Evolutionary conservation across 2,113 vertebrate species (phyloP), one percentile per base, ranked within the genome.

Genomic region (Ardeotis arabs): DNA sequence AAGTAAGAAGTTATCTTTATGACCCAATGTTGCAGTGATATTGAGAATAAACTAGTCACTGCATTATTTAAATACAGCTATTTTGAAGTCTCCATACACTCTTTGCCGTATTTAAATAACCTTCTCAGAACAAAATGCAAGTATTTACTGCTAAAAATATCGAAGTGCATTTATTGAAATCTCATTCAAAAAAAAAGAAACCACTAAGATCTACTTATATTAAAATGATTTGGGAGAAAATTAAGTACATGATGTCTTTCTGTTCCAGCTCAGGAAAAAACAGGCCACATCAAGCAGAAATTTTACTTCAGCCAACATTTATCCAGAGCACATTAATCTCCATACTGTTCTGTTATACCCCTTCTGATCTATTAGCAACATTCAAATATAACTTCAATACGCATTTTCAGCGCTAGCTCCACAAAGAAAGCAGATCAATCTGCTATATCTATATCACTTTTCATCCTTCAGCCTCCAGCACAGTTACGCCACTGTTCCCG

Each of bases 261-360:
- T 94, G 16, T 45, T 87, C n/a, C 58, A 83, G 47, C 29, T 87
- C n/a, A 79, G 62, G 49, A 59, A 70, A 84, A 66, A 79, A 56
- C 44, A 66, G 45, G 80, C 90, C 53, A 90, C 20, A 62, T 1
- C n/a, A 87, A 93, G 45, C 31, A 91, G 74, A 93, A 79, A 86
- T 85, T 70, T 52, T 41, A 80, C 70, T 95, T 93, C 59, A 63
- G 41, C 55, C 66, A 76, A 16, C 89, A 93, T 94, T 87, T 77
- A 64, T 82, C 76, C 69, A 82, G 62, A 87, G 25, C 41, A 85
- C 41, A 56, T 89, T 84, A 58, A 69, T 86, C 18, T 76, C 28
- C 28, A 0, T 18, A 44, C 53, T 84, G 0, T 0, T 75, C 66
- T 89, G 39, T 58, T 68, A 3, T 50, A 39, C 16, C 24, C 45